phyloP scores from a whole-genome alignment of 2,797 vertebrate genomes.

The Apogon talboti region DNA sequence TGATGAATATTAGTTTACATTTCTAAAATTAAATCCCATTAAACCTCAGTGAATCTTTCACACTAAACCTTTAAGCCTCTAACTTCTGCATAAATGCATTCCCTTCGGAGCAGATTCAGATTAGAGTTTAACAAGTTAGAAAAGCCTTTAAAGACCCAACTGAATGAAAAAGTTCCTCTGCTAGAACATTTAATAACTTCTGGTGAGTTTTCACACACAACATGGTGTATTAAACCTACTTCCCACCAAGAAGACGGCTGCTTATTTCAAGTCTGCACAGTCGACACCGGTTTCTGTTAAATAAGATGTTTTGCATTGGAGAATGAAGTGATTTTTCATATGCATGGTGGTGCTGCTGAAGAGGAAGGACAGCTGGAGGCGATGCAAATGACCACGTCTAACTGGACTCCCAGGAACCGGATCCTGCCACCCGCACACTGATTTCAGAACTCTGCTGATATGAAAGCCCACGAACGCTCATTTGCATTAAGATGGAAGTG shows the following conservation, averaged over 20 bases:
- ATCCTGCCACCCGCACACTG: constrained; percentile 32
- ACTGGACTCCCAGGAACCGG: constrained; percentile 40
- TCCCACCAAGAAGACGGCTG: background rate
- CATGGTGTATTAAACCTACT: background rate
- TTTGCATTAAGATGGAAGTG: constrained; percentile 47
- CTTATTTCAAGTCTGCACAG: background rate
- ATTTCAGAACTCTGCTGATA: constrained; percentile 35
- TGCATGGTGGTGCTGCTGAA: constrained; percentile 7
- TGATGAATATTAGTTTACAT: too few species aligned
- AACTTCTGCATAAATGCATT: too few species aligned
- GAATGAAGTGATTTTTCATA: constrained; percentile 26
- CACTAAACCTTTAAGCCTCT: too few species aligned
- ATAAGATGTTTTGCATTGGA: constrained; percentile 19
- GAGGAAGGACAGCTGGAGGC: constrained; percentile 45
- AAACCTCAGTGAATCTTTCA: too few species aligned
- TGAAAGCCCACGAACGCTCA: constrained; percentile 26
- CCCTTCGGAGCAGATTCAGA: too few species aligned
- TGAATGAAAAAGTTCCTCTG: background rate
- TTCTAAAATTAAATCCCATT: too few species aligned
- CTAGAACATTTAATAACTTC: background rate
- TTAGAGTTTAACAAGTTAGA: too few species aligned
- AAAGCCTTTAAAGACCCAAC: background rate
- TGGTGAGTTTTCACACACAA: background rate
- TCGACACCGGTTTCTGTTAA: constrained; percentile 15
- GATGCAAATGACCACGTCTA: constrained; percentile 33